Evolutionary conservation across 2,888 invertebrate species (phyloP).

Genomic region (Tipula vernalis): DNA sequence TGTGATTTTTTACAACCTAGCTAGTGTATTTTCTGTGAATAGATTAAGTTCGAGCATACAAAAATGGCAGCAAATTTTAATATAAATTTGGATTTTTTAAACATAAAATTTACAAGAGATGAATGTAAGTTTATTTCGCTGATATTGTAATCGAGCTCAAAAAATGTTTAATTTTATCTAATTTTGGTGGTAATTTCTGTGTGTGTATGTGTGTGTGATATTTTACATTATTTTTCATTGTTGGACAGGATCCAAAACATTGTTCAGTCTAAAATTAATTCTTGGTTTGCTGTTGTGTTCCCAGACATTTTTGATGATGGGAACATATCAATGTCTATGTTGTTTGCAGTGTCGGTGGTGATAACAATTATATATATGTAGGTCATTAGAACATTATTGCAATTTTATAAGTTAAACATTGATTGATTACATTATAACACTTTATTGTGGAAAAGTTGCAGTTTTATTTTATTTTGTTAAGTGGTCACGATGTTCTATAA

Average conservation of each 20-base stretch:
- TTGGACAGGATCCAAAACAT: background rate
- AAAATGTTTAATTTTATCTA: background rate
- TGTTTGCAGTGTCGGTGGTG: background rate
- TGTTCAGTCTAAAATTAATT: background rate
- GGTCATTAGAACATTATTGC: background rate
- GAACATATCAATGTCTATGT: background rate
- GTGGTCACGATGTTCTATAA: background rate
- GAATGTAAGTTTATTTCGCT: conserved; percentile 17
- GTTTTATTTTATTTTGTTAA: background rate
- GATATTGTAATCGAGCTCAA: background rate
- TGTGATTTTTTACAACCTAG: background rate
- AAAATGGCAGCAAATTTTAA: conserved; percentile 14
- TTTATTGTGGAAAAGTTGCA: background rate
- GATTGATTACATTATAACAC: background rate
- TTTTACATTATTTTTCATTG: background rate
- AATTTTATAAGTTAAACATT: background rate
- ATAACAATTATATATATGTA: background rate
- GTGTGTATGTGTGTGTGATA: background rate
- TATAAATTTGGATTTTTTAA: conserved; percentile 15
- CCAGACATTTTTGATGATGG: background rate
- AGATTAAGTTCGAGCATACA: background rate
- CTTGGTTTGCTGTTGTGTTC: background rate
- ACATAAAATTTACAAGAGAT: conserved; percentile 16
- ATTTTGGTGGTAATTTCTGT: background rate
- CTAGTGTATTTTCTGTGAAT: background rate